Base-by-base conservation (phyloP, 2,888 invertebrate genomes). In the Drosophila cognata region DNA sequence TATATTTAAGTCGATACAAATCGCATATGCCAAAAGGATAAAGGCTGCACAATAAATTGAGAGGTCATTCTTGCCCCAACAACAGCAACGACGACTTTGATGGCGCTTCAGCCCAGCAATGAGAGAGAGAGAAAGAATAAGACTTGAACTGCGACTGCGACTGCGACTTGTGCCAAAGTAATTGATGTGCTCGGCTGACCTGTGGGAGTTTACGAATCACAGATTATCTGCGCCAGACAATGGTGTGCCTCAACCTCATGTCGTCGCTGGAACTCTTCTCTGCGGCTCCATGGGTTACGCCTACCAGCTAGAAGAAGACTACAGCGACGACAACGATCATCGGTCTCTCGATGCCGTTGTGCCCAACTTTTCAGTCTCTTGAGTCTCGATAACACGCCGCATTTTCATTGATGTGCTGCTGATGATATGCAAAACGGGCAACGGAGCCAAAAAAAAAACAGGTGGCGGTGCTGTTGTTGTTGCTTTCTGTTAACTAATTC, bases 101-200 rank as follows among this genome's bases (percentile, higher is more conserved):
- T 71, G 74, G 81, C 81, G 75, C 78, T 79, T 75, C 64, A 33
- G n/a, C 13, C 70, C 68, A 67, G 64, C 61, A 70, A 10, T n/a
- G 41, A n/a, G n/a, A 4, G 10, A 38, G 18, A 38, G 16, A 35
- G 25, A 46, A 41, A 48, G 28, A 58, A 29, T 31, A 28, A 13
- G 64, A 59, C 25, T 28, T 41, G 41, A 66, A 60, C 68, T 66
- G 55, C 51, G 43, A 56, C 68, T 55, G 69, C 62, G 65, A 65
- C 79, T 66, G 68, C 84, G 83, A 86, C 88, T 90, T 91, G 91
- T 90, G 91, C 92, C 91, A 91, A 91, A 89, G 89, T 91, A 91
- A 91, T 91, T 91, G 92, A 91, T 91, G 91, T 90, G 92, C 88
- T 88, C 88, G 90, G 81, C 91, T 91, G 91, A 91, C 91, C 91